Conservation (phyloP, 2,888 invertebrate genomes). For the Dolichopus griseipennis region DNA sequence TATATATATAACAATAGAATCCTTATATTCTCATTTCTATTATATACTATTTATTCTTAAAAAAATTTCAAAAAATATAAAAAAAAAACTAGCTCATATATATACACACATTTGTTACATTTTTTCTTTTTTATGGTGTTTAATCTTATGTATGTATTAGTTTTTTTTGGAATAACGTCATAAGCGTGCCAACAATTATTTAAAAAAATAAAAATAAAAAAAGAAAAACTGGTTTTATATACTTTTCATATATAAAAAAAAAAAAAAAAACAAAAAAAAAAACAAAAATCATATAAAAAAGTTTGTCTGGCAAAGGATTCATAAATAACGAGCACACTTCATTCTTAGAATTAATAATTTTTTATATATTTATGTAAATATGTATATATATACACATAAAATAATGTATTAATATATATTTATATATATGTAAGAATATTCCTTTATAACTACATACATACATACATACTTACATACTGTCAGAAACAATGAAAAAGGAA, state of each 20-base stretch:
- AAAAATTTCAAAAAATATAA: no score
- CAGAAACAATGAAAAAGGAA: no score
- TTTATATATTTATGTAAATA: neutral
- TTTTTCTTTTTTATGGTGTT: no score
- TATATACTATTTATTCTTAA: no score
- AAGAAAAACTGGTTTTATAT: no score
- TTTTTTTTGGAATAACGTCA: neutral
- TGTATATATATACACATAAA: neutral
- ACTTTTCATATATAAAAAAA: neutral
- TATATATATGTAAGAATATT: neutral
- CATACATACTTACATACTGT: no score
- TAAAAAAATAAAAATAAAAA: neutral
- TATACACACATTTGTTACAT: no score
- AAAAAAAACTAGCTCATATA: no score
- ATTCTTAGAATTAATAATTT: neutral
- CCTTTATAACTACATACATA: no score
- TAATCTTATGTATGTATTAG: neutral
- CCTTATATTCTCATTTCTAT: no score
- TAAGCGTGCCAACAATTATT: conserved; percentile 1
- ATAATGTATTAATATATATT: neutral
- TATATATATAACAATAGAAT: no score
- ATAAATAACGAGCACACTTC: neutral
- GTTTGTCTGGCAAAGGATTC: conserved; percentile 6
- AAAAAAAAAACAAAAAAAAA: neutral
- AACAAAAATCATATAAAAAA: neutral